phyloP scores from a whole-genome alignment of 2,797 vertebrate species.

The Anabacerthia variegaticeps region DNA sequence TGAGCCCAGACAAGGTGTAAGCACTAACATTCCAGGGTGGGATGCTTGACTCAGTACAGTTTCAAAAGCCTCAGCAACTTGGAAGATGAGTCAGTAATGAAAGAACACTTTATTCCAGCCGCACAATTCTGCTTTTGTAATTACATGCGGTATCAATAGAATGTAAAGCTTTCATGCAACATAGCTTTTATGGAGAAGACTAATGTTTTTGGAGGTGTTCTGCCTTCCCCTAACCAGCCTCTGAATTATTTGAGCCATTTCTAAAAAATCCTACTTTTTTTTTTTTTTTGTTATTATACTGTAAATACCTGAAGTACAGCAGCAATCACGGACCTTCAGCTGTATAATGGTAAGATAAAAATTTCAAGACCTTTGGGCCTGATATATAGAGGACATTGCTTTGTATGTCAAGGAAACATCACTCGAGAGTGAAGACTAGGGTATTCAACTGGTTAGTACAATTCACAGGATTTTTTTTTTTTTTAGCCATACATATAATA shows the following conservation, averaged over 20 bases:
- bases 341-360: constrained; percentile 31
- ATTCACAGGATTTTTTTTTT: neutral
- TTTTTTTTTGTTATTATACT: neutral
- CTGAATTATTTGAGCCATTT: constrained; percentile 36
- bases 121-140: neutral
- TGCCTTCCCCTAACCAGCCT: constrained; percentile 1
- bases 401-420: neutral
- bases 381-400: constrained; percentile 17
- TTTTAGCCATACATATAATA: neutral
- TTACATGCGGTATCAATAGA: neutral
- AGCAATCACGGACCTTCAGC: constrained; percentile 43
- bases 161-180: neutral
- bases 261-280: constrained; percentile 6
- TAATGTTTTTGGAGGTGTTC: neutral
- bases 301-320: constrained; percentile 44
- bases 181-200: neutral
- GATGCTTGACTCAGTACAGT: neutral
- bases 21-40: neutral
- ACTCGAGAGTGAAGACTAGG: neutral
- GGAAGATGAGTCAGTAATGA: neutral
- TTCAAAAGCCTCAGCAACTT: neutral
- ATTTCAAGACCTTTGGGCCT: neutral
- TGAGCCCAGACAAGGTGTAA: neutral
- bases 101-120: neutral
- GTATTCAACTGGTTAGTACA: neutral